A percentile compares a stretch with the other conserved stretches of the same genome.
Conservation (phyloP, 2,797 vertebrate species). For the Coranthus polyacanthus region DNA sequence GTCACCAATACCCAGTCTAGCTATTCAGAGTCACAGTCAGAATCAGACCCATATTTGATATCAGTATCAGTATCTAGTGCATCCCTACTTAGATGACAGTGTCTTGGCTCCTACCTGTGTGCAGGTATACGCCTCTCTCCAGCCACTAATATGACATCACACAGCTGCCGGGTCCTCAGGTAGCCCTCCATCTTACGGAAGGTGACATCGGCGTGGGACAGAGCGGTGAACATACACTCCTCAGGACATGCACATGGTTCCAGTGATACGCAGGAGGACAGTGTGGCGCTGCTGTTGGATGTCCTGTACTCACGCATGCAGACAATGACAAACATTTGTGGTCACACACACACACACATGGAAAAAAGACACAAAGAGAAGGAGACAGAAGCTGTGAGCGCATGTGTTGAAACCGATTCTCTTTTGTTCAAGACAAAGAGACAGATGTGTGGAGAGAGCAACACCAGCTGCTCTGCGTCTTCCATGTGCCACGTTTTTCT, state of each 20-base stretch:
- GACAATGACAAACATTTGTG: constrained; percentile 21
- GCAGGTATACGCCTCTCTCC: constrained; percentile 96
- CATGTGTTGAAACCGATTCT: constrained; percentile 28
- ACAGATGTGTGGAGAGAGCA: constrained; percentile 50
- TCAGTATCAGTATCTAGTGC: too few species aligned
- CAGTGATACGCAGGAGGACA: constrained; percentile 93
- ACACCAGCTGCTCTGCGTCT: constrained; percentile 47
- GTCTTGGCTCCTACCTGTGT: constrained; percentile 88
- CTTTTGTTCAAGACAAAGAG: constrained; percentile 39
- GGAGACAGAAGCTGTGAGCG: constrained; percentile 49
- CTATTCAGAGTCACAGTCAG: too few species aligned
- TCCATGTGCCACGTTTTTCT: constrained; percentile 37
- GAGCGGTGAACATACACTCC: constrained; percentile 93
- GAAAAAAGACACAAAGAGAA: constrained; percentile 48
- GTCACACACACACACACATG: constrained; percentile 16
- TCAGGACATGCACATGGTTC: constrained; percentile 94
- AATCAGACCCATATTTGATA: too few species aligned
- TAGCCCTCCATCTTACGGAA: constrained; percentile 99
- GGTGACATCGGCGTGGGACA: constrained; percentile 95
- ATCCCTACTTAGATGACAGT: too few species aligned
- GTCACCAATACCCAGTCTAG: too few species aligned
- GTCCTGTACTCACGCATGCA: constrained; percentile 81
- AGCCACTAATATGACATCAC: constrained; percentile 94
- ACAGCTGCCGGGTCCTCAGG: constrained; percentile 92
- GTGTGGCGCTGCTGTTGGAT: constrained; percentile 92